Evolutionary conservation across 2,113 vertebrate species (phyloP).

Genomic region (Ctenodactylus gundi): DNA sequence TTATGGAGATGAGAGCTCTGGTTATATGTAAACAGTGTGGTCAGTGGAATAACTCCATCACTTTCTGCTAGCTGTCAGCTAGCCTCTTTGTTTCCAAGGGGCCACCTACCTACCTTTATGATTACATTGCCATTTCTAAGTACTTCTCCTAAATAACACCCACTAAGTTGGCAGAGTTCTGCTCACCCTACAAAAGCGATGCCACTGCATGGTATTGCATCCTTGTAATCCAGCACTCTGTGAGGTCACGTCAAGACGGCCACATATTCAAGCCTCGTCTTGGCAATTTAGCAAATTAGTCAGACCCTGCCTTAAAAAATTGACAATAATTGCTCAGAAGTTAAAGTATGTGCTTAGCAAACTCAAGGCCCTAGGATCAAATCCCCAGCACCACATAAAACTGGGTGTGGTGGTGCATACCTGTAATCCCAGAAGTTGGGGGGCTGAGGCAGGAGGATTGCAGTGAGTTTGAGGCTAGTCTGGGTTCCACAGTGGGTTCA

Average conservation of each 20-base stretch:
- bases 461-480: too few relatives aligned
- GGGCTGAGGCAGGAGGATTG: too few relatives aligned
- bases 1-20: neutral
- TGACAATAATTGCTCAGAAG: too few relatives aligned
- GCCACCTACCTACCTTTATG: neutral
- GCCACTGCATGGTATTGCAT: too few relatives aligned
- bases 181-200: neutral
- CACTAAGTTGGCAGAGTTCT: neutral
- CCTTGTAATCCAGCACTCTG: neutral
- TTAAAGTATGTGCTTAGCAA: too few relatives aligned
- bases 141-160: neutral
- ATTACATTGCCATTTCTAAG: neutral
- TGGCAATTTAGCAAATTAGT: neutral
- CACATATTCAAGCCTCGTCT: too few relatives aligned
- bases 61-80: neutral
- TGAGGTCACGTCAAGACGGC: neutral
- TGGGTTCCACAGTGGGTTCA: too few relatives aligned
- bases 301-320: neutral
- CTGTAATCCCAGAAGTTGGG: too few relatives aligned
- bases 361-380: too few relatives aligned
- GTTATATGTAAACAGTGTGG: neutral
- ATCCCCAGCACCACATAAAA: too few relatives aligned
- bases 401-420: too few relatives aligned
- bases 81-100: neutral
- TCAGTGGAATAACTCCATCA: fast-evolving